Evolutionary conservation across 2,888 invertebrate species (phyloP).

Genomic region (Zaprionus bogoriensis): DNA sequence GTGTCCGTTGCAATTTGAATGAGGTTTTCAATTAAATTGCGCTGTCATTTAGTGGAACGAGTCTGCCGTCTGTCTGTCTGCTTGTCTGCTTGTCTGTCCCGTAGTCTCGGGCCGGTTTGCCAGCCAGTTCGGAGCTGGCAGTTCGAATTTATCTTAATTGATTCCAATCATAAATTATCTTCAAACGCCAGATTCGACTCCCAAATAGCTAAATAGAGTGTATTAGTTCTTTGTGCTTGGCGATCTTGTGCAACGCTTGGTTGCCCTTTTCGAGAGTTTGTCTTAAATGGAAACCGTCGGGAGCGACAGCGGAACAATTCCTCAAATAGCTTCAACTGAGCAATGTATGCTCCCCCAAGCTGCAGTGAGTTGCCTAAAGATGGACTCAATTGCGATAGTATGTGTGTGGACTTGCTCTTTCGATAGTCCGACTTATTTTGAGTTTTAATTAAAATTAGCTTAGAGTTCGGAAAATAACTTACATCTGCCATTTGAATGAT

Average conservation of each 20-base stretch:
- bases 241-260: neutral
- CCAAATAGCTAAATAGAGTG: no score
- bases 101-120: slow-evolving; percentile 31
- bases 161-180: slow-evolving; percentile 68
- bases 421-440: no score
- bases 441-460: no score
- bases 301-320: slow-evolving; percentile 25
- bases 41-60: slow-evolving; percentile 52
- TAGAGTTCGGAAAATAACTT: no score
- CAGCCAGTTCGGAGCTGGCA: slow-evolving; percentile 18
- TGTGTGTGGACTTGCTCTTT: no score
- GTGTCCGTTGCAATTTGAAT: slow-evolving; percentile 62
- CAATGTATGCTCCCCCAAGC: slow-evolving; percentile 29
- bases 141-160: slow-evolving; percentile 66
- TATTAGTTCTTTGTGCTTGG: no score
- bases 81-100: no score
- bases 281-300: slow-evolving; percentile 50
- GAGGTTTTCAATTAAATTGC: slow-evolving; percentile 59
- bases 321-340: slow-evolving; percentile 33
- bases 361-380: neutral
- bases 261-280: neutral
- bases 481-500: no score
- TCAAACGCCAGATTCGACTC: neutral
- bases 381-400: neutral
- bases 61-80: slow-evolving; percentile 17